Conservation (phyloP, 2,888 invertebrate genomes). For the Latheticus oryzae region DNA sequence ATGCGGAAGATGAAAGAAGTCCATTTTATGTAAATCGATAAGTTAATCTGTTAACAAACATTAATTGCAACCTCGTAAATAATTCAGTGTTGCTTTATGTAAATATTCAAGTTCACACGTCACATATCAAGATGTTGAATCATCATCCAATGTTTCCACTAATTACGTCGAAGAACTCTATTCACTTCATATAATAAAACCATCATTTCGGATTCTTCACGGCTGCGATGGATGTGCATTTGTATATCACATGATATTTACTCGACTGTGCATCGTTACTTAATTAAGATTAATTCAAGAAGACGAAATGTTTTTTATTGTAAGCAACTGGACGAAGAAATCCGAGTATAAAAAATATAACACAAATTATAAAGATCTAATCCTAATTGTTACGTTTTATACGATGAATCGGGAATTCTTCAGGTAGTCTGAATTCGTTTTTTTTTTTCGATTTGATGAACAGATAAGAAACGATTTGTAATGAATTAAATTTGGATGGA, state of each 20-base stretch:
- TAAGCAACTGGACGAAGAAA: conserved; percentile 17
- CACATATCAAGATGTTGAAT: conserved; percentile 47
- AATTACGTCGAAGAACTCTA: conserved; percentile 36
- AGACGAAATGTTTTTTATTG: neutral
- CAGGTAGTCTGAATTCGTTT: conserved; percentile 7
- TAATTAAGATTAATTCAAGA: conserved; percentile 22
- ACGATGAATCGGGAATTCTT: conserved; percentile 11
- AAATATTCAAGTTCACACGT: conserved; percentile 54
- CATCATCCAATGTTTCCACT: conserved; percentile 34
- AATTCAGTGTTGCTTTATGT: conserved; percentile 55
- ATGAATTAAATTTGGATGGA: conserved; percentile 28
- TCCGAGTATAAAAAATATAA: conserved; percentile 12
- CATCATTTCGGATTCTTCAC: conserved; percentile 41
- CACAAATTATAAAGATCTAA: too few species aligned
- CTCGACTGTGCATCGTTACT: conserved; percentile 30
- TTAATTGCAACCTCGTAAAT: conserved; percentile 47
- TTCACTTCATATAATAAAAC: conserved; percentile 19
- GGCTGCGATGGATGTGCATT: conserved; percentile 24
- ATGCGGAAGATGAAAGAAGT: conserved; percentile 19
- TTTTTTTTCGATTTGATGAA: conserved; percentile 9
- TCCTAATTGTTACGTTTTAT: conserved; percentile 10
- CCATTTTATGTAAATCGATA: conserved; percentile 24
- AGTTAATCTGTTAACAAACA: conserved; percentile 39
- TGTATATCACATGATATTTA: conserved; percentile 30
- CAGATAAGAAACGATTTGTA: conserved; percentile 28